Percentiles rank a stretch among this genome's conserved stretches.
Evolutionary conservation across 2,888 invertebrate species (phyloP).

Genomic region (Hecatera dysodea): DNA sequence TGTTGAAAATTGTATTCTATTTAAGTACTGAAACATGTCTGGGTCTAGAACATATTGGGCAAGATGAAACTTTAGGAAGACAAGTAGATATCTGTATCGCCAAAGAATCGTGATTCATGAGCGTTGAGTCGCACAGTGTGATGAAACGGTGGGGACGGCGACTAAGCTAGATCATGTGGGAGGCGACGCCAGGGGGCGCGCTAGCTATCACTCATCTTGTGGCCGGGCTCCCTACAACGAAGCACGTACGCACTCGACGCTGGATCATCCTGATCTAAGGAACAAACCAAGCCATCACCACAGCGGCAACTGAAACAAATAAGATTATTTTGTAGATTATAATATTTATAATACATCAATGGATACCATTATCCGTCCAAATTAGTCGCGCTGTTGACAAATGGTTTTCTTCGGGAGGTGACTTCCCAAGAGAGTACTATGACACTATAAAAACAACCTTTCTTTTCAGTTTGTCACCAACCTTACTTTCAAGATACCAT

Average conservation of each 20-base stretch:
- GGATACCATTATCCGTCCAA: background rate
- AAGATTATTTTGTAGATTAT: background rate
- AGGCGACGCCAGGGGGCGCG: conserved; percentile 27
- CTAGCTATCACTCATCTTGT: conserved; percentile 57
- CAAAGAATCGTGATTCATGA: conserved; percentile 6
- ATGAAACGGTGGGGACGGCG: conserved; percentile 53
- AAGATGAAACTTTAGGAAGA: background rate
- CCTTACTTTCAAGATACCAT: background rate
- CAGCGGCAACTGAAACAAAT: conserved; percentile 1
- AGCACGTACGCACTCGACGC: background rate
- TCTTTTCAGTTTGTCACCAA: background rate
- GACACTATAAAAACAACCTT: background rate
- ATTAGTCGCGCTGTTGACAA: background rate
- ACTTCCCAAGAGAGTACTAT: too few relatives aligned
- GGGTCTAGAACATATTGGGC: background rate
- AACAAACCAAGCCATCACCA: background rate
- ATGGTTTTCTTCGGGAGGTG: too few relatives aligned
- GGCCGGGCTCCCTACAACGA: background rate
- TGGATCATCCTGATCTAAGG: too few relatives aligned
- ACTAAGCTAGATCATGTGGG: conserved; percentile 39
- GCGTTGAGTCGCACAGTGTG: conserved; percentile 3
- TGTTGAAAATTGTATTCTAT: background rate
- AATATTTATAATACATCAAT: background rate
- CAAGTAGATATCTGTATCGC: conserved; percentile 1
- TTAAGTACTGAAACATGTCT: background rate